These are phyloP conservation scores for Heliothis peltigera DNA, from an alignment of 2,888 invertebrate species.

Conservation along the genomic window DNA sequence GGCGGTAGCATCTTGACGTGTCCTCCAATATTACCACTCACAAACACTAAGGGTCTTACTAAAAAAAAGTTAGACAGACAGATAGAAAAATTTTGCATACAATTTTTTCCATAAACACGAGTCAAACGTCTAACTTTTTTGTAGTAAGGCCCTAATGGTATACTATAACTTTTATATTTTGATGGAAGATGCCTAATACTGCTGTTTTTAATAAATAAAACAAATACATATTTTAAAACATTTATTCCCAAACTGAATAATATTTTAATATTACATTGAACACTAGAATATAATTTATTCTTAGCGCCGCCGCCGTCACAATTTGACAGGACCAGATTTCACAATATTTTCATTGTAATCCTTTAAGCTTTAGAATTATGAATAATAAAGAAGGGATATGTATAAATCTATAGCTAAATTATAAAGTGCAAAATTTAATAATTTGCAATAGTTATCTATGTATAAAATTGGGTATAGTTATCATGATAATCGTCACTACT, in stretches of 20 bases:
- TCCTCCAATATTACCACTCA: too few species aligned
- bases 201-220: background rate
- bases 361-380: conserved; percentile 14
- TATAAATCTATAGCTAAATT: conserved; percentile 9
- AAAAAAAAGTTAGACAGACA: too few species aligned
- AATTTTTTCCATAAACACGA: too few species aligned
- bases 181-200: too few species aligned
- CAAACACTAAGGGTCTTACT: too few species aligned
- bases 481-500: background rate
- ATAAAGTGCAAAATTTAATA: conserved; percentile 2
- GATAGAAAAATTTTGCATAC: too few species aligned
- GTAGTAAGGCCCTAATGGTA: too few species aligned
- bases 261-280: conserved; percentile 5
- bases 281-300: conserved; percentile 12
- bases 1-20: too few species aligned
- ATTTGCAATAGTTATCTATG: background rate
- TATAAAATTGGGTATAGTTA: background rate
- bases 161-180: too few species aligned
- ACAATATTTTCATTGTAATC: conserved; percentile 18
- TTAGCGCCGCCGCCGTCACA: conserved; percentile 1
- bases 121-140: too few species aligned
- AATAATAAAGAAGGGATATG: conserved; percentile 9
- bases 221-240: conserved; percentile 14
- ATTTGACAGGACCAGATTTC: conserved; percentile 13
- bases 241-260: conserved; percentile 52